Evolutionary conservation across 53 echinoderm and acorn worm genomes (phyloP), one percentile per base, ranked within the genome.

Genomic region (Hippasteria phrygiana): DNA sequence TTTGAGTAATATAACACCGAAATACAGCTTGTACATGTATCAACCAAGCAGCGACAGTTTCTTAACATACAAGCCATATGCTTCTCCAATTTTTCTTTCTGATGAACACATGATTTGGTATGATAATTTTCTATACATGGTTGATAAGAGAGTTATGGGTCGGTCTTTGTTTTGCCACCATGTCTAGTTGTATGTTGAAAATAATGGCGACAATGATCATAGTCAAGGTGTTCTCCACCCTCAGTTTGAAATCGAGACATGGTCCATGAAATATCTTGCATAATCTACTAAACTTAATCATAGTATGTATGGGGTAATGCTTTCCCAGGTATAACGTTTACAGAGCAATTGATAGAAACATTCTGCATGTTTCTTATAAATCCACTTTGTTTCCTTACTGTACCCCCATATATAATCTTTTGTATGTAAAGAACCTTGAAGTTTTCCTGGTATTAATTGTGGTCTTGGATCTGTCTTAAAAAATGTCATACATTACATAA

Each of bases 171-270:
- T 71, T 70, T 82, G 38, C 95, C 90, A 29, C 95, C 93, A 82
- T 87, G 87, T 45, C 90, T 64, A 40, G 94, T 94, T 2, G 92
- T 95, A 70, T 95, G 92, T 73, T 90, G 80, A 67, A 87, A 94
- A 45, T 81, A 88, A 53, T 46, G 79, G 17, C 84, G 46, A 76
- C 72, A 90, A 48, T 92, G 92, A 28, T 69, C 78, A 80, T 95
- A 93, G 64, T 93, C 88, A 16, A 67, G 74, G 69, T 95, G 92
- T 55, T 95, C 95, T 6, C 95, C 92, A 87, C 90, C 95, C 81
- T 95, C 95, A 2, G 92, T 53, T 42, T 91, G 90, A 51, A 90
- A 81, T 38, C 89, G 66, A 33, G 62, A 42, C 34, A 94, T 63
- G 39, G 90, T 77, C 64, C 92, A 95, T 90, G 59, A 95, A 90